phyloP scores from a whole-genome alignment of 2,888 invertebrate genomes.

The Cerastis leucographa region DNA sequence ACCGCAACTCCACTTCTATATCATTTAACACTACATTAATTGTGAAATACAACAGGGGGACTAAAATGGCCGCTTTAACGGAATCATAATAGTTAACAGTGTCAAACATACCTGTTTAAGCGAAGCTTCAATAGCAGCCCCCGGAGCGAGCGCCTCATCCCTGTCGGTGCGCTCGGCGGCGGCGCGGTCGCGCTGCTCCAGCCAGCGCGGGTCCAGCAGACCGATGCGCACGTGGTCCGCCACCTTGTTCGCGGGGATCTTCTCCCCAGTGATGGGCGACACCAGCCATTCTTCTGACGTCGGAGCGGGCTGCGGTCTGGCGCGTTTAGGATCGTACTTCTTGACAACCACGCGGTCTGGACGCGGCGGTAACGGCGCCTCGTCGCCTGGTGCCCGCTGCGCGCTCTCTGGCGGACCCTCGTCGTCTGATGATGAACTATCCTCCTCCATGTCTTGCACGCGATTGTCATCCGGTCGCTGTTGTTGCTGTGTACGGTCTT shows the following conservation, averaged over 20 bases:
- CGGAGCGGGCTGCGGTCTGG: conserved; percentile 91
- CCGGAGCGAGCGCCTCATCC: conserved; percentile 89
- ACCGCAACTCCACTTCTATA: neutral
- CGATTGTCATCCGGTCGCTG: conserved; percentile 85
- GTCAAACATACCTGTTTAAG: conserved; percentile 92
- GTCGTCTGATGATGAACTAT: conserved; percentile 92
- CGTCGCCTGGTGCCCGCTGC: conserved; percentile 82
- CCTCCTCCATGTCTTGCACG: conserved; percentile 98
- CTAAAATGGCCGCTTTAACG: neutral
- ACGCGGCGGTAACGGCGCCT: conserved; percentile 95
- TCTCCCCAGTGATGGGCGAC: conserved; percentile 99
- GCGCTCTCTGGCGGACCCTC: conserved; percentile 74
- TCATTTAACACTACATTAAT: neutral
- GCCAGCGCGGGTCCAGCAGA: conserved; percentile 98
- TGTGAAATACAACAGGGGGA: neutral
- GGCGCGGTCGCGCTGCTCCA: conserved; percentile 98
- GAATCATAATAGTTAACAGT: neutral
- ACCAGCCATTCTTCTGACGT: conserved; percentile 96
- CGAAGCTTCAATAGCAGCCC: conserved; percentile 98
- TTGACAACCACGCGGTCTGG: conserved; percentile 98
- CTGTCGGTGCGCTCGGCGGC: conserved; percentile 98
- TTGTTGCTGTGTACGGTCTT: conserved; percentile 89
- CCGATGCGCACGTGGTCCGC: conserved; percentile 99
- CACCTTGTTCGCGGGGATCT: conserved; percentile 98
- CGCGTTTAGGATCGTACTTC: conserved; percentile 97